Percentiles rank a stretch among this genome's conserved stretches.
These are phyloP conservation scores for Megathymus violae DNA, from an alignment of 1,140 invertebrate genomes.

Conservation along the genomic window DNA sequence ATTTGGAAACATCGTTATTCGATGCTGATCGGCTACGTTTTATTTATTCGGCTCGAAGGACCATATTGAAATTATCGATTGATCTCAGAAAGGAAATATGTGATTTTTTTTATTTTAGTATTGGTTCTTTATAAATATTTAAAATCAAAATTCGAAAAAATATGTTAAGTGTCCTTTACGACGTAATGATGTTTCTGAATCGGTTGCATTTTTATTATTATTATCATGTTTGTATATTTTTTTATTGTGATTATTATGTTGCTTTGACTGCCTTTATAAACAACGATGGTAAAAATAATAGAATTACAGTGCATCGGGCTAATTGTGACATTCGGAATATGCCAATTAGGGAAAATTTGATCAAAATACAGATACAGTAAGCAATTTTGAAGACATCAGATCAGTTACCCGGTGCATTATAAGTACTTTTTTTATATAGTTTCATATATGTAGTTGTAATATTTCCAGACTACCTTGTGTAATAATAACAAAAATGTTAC, in stretches of 20 bases:
- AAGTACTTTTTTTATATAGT: too few relatives aligned
- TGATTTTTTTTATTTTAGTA: slow-evolving; percentile 27
- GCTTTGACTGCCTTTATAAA: not conserved
- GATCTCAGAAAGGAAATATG: slow-evolving; percentile 45
- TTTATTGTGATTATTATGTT: not conserved
- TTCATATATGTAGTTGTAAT: too few relatives aligned
- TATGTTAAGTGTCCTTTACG: not conserved
- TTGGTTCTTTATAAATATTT: slow-evolving; percentile 22
- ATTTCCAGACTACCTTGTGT: too few relatives aligned
- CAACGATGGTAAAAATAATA: not conserved
- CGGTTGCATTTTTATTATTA: slow-evolving; percentile 23
- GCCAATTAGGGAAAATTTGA: too few relatives aligned
- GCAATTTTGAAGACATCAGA: too few relatives aligned
- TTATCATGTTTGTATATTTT: slow-evolving; percentile 6
- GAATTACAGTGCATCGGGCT: not conserved
- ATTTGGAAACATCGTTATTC: slow-evolving; percentile 41
- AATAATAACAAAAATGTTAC: too few relatives aligned
- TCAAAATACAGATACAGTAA: too few relatives aligned
- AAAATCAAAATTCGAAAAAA: not conserved
- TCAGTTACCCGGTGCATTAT: too few relatives aligned
- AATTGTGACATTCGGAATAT: too few relatives aligned
- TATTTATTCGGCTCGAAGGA: slow-evolving; percentile 52
- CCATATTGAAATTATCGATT: slow-evolving; percentile 46
- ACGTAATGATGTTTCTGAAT: slow-evolving; percentile 39
- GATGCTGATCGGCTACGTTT: slow-evolving; percentile 18